Evolutionary conservation across 2,888 invertebrate species (phyloP).

Genomic region (Drosophila paramelanica): DNA sequence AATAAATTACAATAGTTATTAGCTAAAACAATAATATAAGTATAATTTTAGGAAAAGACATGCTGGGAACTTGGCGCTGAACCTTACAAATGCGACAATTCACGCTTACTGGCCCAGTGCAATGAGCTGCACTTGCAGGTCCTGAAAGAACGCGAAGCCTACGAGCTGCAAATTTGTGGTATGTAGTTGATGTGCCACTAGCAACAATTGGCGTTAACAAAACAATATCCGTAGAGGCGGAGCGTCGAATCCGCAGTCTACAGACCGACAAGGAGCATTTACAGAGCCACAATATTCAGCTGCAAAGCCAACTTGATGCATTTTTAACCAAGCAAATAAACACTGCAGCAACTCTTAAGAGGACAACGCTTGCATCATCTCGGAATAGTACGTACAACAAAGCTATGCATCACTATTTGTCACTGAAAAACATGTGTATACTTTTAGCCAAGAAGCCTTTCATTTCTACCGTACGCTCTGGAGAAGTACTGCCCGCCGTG

Average conservation of each 20-base stretch:
- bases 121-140: conserved; percentile 90
- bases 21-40: background rate
- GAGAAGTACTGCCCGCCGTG: conserved; percentile 71
- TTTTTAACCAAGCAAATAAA: conserved; percentile 85
- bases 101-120: conserved; percentile 90
- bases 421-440: background rate
- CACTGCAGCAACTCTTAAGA: conserved; percentile 33
- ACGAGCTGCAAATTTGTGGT: conserved; percentile 87
- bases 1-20: conserved; percentile 9
- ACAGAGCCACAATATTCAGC: conserved; percentile 85
- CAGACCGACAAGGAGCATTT: conserved; percentile 86
- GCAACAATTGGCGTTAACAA: background rate
- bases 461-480: conserved; percentile 83
- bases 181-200: conserved; percentile 32
- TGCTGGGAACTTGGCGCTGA: conserved; percentile 90
- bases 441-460: conserved; percentile 83
- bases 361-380: conserved; percentile 9
- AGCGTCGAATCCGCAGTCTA: conserved; percentile 86
- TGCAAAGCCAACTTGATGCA: conserved; percentile 85
- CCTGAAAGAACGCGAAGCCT: conserved; percentile 88
- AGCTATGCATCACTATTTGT: background rate
- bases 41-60: conserved; percentile 88
- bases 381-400: conserved; percentile 42
- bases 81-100: conserved; percentile 93
- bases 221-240: conserved; percentile 84